These are phyloP conservation scores for Eumerus sabulonum DNA, from an alignment of 2,888 invertebrate species.

Conservation along the genomic window DNA sequence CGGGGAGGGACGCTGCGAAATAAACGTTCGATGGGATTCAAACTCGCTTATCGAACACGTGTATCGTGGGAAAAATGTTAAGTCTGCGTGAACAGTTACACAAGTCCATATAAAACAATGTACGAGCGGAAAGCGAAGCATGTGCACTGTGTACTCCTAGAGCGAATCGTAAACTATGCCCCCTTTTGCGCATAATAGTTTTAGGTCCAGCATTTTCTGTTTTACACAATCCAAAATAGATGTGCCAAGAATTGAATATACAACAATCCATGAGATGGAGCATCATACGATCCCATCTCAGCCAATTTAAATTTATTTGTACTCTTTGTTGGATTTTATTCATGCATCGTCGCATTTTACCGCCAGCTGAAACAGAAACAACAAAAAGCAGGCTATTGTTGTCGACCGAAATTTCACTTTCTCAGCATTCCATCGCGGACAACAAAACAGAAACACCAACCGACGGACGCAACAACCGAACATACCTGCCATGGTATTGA, in stretches of 20 bases:
- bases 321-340: constrained; percentile 39
- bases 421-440: constrained; percentile 61
- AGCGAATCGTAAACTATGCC: too few relatives aligned
- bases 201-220: too few relatives aligned
- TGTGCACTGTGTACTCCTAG: too few relatives aligned
- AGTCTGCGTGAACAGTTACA: too few relatives aligned
- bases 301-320: not conserved
- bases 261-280: constrained; percentile 1
- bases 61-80: too few relatives aligned
- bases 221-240: too few relatives aligned
- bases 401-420: constrained; percentile 67
- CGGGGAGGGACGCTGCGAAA: too few relatives aligned
- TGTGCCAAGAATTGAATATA: not conserved
- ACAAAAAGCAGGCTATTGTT: constrained; percentile 43
- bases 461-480: constrained; percentile 26
- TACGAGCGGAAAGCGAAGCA: too few relatives aligned
- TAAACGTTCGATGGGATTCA: too few relatives aligned
- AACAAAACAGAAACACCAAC: constrained; percentile 10
- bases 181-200: too few relatives aligned
- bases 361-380: constrained; percentile 28
- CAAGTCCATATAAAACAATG: too few relatives aligned
- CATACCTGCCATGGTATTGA: constrained; percentile 14
- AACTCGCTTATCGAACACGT: too few relatives aligned
- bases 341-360: constrained; percentile 52
- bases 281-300: constrained; percentile 5